These are phyloP conservation scores for Junco hyemalis DNA, from an alignment of 2,113 vertebrate species.

Conservation along the genomic window DNA sequence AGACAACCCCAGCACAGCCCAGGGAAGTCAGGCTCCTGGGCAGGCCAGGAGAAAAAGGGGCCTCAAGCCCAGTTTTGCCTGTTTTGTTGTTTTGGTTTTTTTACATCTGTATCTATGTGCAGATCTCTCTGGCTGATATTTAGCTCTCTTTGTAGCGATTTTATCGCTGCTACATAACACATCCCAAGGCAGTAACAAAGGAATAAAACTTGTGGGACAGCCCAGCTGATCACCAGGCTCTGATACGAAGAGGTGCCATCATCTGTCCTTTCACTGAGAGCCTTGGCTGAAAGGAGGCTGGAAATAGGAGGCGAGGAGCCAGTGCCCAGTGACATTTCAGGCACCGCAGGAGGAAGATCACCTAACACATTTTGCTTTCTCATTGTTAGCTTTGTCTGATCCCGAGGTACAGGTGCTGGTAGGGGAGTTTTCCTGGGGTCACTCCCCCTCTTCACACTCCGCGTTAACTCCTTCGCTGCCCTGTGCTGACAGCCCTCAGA, in stretches of 20 bases:
- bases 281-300: slow-evolving; percentile 72
- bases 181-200: slow-evolving; percentile 69
- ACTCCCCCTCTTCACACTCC: slow-evolving; percentile 7
- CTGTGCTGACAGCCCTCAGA: fast-evolving
- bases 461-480: background rate
- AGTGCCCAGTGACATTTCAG: slow-evolving; percentile 72
- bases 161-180: slow-evolving; percentile 65
- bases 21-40: background rate
- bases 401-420: slow-evolving; percentile 48
- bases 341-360: slow-evolving; percentile 75
- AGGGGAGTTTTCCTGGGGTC: slow-evolving; percentile 3
- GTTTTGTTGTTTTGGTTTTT: background rate
- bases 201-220: slow-evolving; percentile 68
- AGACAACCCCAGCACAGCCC: background rate
- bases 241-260: slow-evolving; percentile 65
- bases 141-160: slow-evolving; percentile 46
- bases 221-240: slow-evolving; percentile 68
- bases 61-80: background rate
- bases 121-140: slow-evolving; percentile 48
- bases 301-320: slow-evolving; percentile 76
- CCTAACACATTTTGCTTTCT: slow-evolving; percentile 73
- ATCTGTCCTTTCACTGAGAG: slow-evolving; percentile 65
- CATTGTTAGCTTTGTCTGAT: slow-evolving; percentile 70
- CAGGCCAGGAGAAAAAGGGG: background rate
- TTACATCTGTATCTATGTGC: slow-evolving; percentile 6